Evolutionary conservation across 2,113 vertebrate genomes (phyloP).

Genomic region (Malurus cyaneus): DNA sequence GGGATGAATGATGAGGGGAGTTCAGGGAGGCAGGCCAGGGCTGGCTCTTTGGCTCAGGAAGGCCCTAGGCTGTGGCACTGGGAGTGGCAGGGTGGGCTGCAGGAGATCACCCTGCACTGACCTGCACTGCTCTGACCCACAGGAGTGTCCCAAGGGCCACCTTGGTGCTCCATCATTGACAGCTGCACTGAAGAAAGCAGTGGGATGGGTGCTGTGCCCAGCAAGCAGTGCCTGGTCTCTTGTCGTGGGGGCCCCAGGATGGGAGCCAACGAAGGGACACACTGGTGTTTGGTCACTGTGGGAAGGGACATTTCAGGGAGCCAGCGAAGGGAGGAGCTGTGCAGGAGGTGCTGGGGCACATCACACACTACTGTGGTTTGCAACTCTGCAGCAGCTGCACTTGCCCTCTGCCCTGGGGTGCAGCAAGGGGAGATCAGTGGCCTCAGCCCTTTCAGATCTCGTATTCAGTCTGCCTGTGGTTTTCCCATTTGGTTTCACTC

Average conservation of each 20-base stretch:
- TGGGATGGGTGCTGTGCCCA: rapidly evolving
- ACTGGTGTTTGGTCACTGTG: not conserved
- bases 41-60: not conserved
- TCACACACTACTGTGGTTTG: not conserved
- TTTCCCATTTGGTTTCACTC: not conserved
- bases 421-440: not conserved
- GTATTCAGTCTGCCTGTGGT: not conserved
- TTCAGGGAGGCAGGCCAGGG: not conserved
- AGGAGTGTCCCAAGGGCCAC: not conserved
- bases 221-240: not conserved
- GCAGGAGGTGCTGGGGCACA: rapidly evolving
- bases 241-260: rapidly evolving
- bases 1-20: not conserved
- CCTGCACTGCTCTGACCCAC: not conserved
- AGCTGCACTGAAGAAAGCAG: not conserved
- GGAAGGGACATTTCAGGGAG: not conserved
- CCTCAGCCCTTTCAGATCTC: not conserved
- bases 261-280: rapidly evolving
- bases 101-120: not conserved
- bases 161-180: not conserved
- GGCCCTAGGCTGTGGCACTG: not conserved
- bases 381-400: not conserved
- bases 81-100: not conserved
- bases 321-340: rapidly evolving
- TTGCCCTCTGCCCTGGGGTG: not conserved